Conservation (phyloP, 2,888 invertebrate species). For the Pollenia labialis region DNA sequence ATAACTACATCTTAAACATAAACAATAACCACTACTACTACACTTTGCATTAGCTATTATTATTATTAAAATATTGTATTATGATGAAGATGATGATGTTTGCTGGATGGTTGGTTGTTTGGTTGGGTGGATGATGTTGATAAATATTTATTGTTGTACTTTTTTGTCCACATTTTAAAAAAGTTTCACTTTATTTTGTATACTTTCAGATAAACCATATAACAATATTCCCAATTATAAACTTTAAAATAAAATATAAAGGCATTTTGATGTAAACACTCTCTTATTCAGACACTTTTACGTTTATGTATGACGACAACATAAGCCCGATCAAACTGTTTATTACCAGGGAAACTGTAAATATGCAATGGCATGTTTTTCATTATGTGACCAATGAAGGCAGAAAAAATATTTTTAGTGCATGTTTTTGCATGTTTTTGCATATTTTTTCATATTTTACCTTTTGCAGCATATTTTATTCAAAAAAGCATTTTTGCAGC, state of each 20-base stretch:
- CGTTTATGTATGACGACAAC: not conserved
- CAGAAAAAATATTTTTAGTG: too few relatives aligned
- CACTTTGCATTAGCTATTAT: conserved; percentile 67
- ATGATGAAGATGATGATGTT: conserved; percentile 28
- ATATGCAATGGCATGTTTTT: too few relatives aligned
- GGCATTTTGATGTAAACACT: not conserved
- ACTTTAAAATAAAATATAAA: not conserved
- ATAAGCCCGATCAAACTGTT: too few relatives aligned
- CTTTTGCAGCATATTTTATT: too few relatives aligned
- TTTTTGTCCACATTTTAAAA: conserved; percentile 31
- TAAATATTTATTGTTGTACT: conserved; percentile 31
- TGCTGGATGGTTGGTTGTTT: conserved; percentile 1
- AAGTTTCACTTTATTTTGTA: conserved; percentile 44
- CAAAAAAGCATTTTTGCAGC: too few relatives aligned
- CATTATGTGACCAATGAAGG: too few relatives aligned
- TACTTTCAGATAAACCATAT: conserved; percentile 7
- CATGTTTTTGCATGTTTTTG: too few relatives aligned
- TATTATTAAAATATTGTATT: conserved; percentile 50
- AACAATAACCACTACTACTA: conserved; percentile 64
- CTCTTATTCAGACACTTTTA: not conserved
- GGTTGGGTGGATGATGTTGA: conserved; percentile 23
- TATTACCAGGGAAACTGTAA: too few relatives aligned
- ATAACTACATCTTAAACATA: conserved; percentile 67
- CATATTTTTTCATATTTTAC: too few relatives aligned
- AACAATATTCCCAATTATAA: conserved; percentile 47